Base-by-base conservation (phyloP, 2,113 vertebrate genomes). In the Oostethus manadensis region DNA sequence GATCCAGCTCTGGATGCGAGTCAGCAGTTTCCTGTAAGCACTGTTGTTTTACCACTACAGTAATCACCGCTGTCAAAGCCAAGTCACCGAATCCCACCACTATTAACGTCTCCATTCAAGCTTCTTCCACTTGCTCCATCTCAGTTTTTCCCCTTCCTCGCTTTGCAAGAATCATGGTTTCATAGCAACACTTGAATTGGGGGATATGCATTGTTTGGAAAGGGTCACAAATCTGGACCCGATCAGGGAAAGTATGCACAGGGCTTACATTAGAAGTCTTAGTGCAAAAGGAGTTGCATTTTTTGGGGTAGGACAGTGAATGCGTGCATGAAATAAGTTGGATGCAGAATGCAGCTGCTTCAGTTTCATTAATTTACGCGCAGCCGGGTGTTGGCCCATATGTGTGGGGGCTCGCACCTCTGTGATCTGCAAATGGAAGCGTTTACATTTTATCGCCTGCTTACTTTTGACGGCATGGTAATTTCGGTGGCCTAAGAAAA, bases 401-500 rank as follows among this genome's bases (percentile, higher is more conserved):
- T 14, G 38, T 62, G 77, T 53, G 64, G 76, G 60, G 58, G 58
- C n/a, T 40, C 53, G 42, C 65, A 68, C 70, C 73, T 66, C 60
- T 54, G 60, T 85, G 75, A 80, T 85, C 83, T 79, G 71, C 85
- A 77, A 90, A 89, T 90, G 88, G 88, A 89, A 91, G 85, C 86
- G 56, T 89, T 90, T 90, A 90, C 84, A 80, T 87, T 87, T 87
- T 88, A 87, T 89, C 78, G 82, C 81, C 74, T 71, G 81, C 83
- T 84, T 73, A 77, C 81, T 88, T 1, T 55, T 77, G 85, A 86
- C 67, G 70, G 86, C 87, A 79, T 66, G 77, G 91, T 90, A 90
- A 92, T 92, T 92, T 92, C 71, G 56, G 84, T 87, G 82, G 77
- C 84, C 82, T 82, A 89, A 92, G 86, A 90, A 94, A 93, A 93